Evolutionary conservation across 1,140 invertebrate species (phyloP).

Genomic region (Cydia pomonella): DNA sequence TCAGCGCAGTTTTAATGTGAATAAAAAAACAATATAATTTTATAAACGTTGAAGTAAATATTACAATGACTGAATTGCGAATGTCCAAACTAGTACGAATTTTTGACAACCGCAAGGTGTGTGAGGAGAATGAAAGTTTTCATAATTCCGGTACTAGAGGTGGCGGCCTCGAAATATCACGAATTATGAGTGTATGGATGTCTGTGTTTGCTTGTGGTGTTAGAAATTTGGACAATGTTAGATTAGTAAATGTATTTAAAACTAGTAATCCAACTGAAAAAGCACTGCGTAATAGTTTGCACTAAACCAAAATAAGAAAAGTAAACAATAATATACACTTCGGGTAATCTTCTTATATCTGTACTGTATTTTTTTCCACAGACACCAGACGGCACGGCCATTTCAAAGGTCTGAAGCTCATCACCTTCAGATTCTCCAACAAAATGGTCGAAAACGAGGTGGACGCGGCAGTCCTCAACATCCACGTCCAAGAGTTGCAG

Average conservation of each 20-base stretch:
- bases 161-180: slow-evolving; percentile 24
- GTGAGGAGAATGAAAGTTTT: background rate
- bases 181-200: slow-evolving; percentile 14
- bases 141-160: slow-evolving; percentile 11
- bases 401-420: slow-evolving; percentile 75
- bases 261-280: background rate
- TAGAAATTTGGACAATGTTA: background rate
- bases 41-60: background rate
- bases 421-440: slow-evolving; percentile 82
- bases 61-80: slow-evolving; percentile 23
- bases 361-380: slow-evolving; percentile 42
- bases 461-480: slow-evolving; percentile 79
- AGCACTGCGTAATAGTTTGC: background rate
- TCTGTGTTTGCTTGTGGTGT: slow-evolving; percentile 16
- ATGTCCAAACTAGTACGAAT: background rate
- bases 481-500: slow-evolving; percentile 77
- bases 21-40: background rate
- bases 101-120: slow-evolving; percentile 1
- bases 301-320: too few relatives aligned
- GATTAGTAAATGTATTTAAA: background rate
- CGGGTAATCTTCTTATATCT: slow-evolving; percentile 12
- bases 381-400: slow-evolving; percentile 74
- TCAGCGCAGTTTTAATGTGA: background rate
- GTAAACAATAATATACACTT: too few relatives aligned
- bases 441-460: slow-evolving; percentile 81